Conservation (phyloP, 2,888 invertebrate species). For the Ochropacha duplaris region DNA sequence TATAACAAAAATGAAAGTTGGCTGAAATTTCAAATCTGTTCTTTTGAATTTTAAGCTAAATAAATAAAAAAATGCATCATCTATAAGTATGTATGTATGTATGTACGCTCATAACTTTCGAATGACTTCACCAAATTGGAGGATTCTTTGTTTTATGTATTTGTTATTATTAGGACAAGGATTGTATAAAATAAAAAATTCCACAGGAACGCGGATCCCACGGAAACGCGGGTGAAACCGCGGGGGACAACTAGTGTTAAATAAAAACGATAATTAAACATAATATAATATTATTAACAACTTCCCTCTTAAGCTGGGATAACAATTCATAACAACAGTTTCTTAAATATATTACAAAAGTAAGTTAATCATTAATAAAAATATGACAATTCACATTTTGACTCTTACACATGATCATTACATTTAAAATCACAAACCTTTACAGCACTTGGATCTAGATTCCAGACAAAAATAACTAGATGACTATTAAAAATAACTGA, state of each 20-base stretch:
- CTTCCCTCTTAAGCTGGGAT: constrained; percentile 35
- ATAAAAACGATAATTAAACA: not conserved
- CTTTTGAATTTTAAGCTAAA: too few relatives aligned
- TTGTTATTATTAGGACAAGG: not conserved
- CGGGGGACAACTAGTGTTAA: not conserved
- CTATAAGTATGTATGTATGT: too few relatives aligned
- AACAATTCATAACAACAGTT: constrained; percentile 38
- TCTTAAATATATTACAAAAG: constrained; percentile 27
- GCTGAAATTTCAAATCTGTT: too few relatives aligned
- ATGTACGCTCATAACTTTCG: too few relatives aligned
- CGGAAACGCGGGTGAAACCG: too few relatives aligned
- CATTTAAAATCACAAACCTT: constrained; percentile 17
- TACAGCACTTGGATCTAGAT: not conserved
- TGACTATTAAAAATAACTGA: not conserved
- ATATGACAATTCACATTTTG: constrained; percentile 5
- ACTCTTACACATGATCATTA: too few relatives aligned
- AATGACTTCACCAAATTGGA: too few relatives aligned
- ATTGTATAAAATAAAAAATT: too few relatives aligned
- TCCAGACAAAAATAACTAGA: not conserved
- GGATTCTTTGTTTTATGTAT: too few relatives aligned
- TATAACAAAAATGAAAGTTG: too few relatives aligned
- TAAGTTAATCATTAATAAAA: not conserved
- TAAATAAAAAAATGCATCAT: too few relatives aligned
- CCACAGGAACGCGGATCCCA: too few relatives aligned
- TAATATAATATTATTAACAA: not conserved